A percentile compares a stretch with the other conserved stretches of the same genome.
Evolutionary conservation across 1,140 invertebrate species (phyloP).

Genomic region (Odontomachus brunneus): DNA sequence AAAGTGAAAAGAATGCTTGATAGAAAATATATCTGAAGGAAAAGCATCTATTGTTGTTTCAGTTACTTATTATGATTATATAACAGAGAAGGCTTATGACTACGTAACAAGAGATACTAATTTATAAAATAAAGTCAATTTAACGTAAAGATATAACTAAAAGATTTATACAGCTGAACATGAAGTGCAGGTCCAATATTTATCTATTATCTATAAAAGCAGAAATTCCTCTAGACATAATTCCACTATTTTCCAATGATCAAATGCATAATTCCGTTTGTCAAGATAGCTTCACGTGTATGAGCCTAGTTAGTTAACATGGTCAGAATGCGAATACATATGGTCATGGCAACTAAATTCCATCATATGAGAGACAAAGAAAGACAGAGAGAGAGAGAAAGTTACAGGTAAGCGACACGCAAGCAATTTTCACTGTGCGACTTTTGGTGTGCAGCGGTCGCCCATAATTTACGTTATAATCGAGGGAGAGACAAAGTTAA

Average conservation of each 20-base stretch:
- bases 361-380: not conserved
- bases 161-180: not conserved
- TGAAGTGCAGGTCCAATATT: not conserved
- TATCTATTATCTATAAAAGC: not conserved
- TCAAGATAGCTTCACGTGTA: not conserved
- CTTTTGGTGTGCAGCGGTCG: not conserved
- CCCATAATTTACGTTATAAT: not conserved
- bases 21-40: not conserved
- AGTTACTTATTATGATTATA: not conserved
- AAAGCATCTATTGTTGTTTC: not conserved
- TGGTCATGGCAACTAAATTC: constrained; percentile 42
- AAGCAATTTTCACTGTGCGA: not conserved
- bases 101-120: not conserved
- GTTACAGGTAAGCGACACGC: not conserved
- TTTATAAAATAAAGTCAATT: not conserved
- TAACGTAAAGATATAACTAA: not conserved
- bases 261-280: not conserved
- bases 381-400: no score
- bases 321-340: constrained; percentile 36
- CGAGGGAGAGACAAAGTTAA: not conserved
- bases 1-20: no score
- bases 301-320: no score
- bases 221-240: not conserved
- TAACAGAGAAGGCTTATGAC: not conserved
- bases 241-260: not conserved